These are phyloP conservation scores for Periphyllus acericola DNA, from an alignment of 2,888 invertebrate genomes.

Conservation along the genomic window DNA sequence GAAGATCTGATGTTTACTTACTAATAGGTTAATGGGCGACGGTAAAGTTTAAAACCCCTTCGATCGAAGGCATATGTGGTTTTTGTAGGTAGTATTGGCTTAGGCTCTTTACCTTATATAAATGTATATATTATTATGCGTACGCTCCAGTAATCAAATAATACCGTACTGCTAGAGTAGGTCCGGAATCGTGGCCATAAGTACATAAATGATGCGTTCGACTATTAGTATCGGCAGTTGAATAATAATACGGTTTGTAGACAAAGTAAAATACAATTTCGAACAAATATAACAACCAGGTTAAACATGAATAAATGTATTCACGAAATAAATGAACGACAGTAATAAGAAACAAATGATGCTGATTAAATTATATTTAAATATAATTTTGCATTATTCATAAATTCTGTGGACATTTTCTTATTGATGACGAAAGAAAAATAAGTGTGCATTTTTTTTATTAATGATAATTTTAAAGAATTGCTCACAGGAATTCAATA, in stretches of 20 bases:
- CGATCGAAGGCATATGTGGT: not conserved
- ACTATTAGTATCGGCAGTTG: not conserved
- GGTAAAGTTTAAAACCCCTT: not conserved
- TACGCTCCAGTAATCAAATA: not conserved
- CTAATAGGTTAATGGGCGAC: not conserved
- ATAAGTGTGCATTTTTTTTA: not conserved
- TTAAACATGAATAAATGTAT: not conserved
- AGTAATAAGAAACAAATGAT: not conserved
- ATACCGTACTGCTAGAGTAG: not conserved
- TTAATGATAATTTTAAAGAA: too few species aligned
- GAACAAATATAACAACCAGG: not conserved
- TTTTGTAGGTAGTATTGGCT: not conserved
- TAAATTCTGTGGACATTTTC: not conserved
- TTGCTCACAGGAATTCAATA: too few species aligned
- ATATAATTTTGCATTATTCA: slow-evolving; percentile 7
- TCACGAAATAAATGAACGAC: not conserved
- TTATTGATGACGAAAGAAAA: not conserved
- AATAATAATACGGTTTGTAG: not conserved
- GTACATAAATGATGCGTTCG: not conserved
- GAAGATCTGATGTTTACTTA: slow-evolving; percentile 22
- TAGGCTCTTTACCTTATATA: too few species aligned
- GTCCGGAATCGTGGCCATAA: not conserved
- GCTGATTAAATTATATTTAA: slow-evolving; percentile 9
- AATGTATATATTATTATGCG: too few species aligned
- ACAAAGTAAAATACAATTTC: not conserved